Evolutionary conservation across 2,113 vertebrate species (phyloP).

Genomic region (Conger conger): DNA sequence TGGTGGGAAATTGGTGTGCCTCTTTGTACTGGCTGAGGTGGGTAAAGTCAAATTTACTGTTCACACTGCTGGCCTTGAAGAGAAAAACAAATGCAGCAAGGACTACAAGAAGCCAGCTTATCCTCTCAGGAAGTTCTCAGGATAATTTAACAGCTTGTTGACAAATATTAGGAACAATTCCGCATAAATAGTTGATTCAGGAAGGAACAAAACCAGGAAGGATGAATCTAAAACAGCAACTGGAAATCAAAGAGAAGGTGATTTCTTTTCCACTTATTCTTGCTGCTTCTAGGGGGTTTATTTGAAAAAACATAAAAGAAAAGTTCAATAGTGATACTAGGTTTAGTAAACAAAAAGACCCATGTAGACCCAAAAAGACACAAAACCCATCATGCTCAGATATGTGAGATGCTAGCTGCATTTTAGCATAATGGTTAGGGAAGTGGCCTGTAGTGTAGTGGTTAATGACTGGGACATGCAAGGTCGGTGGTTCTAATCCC

Average conservation of each 20-base stretch:
- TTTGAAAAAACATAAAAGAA: not conserved
- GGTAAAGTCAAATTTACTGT: not conserved
- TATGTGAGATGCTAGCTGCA: too few relatives aligned
- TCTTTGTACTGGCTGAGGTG: not conserved
- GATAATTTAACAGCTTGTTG: slow-evolving; percentile 29
- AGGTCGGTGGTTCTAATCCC: too few relatives aligned
- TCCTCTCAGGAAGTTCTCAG: slow-evolving; percentile 40
- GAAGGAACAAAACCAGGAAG: slow-evolving; percentile 39
- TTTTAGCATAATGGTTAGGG: too few relatives aligned
- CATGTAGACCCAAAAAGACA: too few relatives aligned
- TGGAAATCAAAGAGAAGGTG: slow-evolving; percentile 23
- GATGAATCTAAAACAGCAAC: slow-evolving; percentile 40
- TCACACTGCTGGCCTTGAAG: not conserved
- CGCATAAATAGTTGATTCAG: slow-evolving; percentile 41
- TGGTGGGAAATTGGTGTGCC: not conserved
- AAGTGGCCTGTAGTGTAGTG: too few relatives aligned
- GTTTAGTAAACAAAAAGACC: not conserved
- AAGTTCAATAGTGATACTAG: not conserved
- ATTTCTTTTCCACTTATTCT: slow-evolving; percentile 22
- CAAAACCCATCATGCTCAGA: too few relatives aligned
- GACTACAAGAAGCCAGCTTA: slow-evolving; percentile 45
- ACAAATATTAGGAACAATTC: slow-evolving; percentile 40
- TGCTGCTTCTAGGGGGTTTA: not conserved
- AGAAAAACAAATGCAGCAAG: not conserved
- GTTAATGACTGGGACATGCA: too few relatives aligned